A percentile compares a stretch with the other conserved stretches of the same genome.
Conservation (phyloP, 2,113 vertebrate species). For the Zosterops lateralis region DNA sequence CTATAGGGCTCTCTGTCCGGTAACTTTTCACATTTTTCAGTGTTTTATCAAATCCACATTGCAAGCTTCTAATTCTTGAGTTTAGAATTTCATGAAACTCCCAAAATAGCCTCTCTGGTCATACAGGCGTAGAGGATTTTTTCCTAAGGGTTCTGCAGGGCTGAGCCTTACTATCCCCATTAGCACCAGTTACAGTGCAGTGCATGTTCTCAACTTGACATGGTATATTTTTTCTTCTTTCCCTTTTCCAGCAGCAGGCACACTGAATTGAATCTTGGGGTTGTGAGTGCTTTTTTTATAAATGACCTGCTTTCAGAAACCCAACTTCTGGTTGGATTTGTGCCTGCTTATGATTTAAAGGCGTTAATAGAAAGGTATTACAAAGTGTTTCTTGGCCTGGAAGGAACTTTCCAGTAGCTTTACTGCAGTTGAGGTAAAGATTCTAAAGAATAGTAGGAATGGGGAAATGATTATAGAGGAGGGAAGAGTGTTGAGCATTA, state of each 20-base stretch:
- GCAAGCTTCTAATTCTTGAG: neutral
- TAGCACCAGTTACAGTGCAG: neutral
- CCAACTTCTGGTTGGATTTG: neutral
- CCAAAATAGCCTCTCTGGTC: neutral
- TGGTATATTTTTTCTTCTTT: neutral
- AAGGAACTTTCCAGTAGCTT: neutral
- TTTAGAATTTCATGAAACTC: neutral
- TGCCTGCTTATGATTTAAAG: neutral
- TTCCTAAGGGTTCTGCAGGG: neutral
- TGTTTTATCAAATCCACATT: neutral
- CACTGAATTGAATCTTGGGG: neutral
- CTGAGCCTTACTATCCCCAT: neutral
- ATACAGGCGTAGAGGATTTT: neutral
- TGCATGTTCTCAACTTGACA: neutral
- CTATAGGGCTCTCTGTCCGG: neutral
- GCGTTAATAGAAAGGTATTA: neutral
- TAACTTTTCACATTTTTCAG: neutral
- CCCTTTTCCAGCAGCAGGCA: neutral
- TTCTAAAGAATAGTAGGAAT: neutral
- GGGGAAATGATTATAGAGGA: neutral
- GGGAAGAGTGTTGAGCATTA: neutral
- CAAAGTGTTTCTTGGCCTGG: neutral
- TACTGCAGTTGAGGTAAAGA: neutral
- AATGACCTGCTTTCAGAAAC: neutral
- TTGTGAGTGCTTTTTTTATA: neutral